Percentiles rank a stretch among this genome's conserved stretches.
Conservation (phyloP, 2,888 invertebrate species). For the Cephalotes varians region DNA sequence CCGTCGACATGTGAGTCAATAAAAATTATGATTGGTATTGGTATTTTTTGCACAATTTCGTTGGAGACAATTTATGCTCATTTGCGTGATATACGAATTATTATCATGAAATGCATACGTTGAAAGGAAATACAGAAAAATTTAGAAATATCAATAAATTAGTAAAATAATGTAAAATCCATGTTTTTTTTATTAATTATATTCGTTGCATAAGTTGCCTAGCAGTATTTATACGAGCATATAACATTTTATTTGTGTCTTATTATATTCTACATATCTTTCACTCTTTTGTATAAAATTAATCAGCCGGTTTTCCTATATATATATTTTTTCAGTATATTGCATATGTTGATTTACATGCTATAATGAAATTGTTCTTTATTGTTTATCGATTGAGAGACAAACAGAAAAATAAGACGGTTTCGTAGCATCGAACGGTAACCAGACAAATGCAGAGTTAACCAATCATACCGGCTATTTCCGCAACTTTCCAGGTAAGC, state of each 20-base stretch:
- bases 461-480: conserved; percentile 17
- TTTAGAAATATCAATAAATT: background rate
- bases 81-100: background rate
- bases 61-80: background rate
- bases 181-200: conserved; percentile 1
- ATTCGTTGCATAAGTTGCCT: background rate
- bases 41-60: conserved; percentile 28
- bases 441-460: background rate
- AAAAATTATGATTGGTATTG: conserved; percentile 63
- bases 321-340: background rate
- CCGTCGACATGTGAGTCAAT: conserved; percentile 67
- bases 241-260: background rate
- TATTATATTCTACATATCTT: background rate
- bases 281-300: background rate
- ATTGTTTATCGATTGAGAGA: conserved; percentile 24
- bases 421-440: conserved; percentile 40
- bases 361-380: background rate
- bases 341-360: background rate
- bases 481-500: conserved; percentile 10
- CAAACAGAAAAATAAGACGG: background rate
- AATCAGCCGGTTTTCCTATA: too few relatives aligned
- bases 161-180: background rate
- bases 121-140: background rate
- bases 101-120: background rate
- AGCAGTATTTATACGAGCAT: background rate